Conservation (phyloP, 2,888 invertebrate genomes). For the Steinernema hermaphroditum region DNA sequence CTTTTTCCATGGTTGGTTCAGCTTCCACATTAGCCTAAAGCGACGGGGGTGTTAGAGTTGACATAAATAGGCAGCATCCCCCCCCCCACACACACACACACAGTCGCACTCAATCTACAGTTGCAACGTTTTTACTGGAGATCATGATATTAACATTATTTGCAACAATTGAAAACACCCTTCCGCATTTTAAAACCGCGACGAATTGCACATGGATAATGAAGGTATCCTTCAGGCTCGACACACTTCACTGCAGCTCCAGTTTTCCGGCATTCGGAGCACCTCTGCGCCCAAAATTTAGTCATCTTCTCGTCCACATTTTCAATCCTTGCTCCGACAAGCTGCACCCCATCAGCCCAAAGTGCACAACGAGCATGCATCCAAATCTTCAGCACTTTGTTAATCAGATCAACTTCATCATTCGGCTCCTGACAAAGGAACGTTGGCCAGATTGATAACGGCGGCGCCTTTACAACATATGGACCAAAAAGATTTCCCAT, state of each 20-base stretch:
- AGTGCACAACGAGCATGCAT: background rate
- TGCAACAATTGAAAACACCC: constrained; percentile 1
- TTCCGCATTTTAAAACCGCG: background rate
- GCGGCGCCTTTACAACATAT: constrained; percentile 6
- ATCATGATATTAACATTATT: background rate
- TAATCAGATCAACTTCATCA: background rate
- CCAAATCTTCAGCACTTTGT: constrained; percentile 8
- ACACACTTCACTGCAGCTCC: background rate
- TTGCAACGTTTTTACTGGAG: too few relatives aligned
- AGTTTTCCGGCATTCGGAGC: background rate
- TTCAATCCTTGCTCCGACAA: background rate
- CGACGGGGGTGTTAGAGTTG: background rate
- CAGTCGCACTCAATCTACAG: too few relatives aligned
- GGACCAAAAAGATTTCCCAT: constrained; percentile 19
- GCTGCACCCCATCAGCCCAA: background rate
- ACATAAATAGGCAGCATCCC: background rate
- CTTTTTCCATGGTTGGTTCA: background rate
- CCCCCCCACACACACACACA: background rate
- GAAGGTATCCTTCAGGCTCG: background rate
- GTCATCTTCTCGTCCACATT: constrained; percentile 10
- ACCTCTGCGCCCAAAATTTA: background rate
- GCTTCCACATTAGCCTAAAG: background rate
- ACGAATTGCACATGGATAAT: constrained; percentile 16
- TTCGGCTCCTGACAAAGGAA: background rate
- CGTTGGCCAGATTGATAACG: background rate